Percentiles rank a stretch among this genome's conserved stretches.
Evolutionary conservation across 2,113 vertebrate species (phyloP).

Genomic region (Phainopepla nitens): DNA sequence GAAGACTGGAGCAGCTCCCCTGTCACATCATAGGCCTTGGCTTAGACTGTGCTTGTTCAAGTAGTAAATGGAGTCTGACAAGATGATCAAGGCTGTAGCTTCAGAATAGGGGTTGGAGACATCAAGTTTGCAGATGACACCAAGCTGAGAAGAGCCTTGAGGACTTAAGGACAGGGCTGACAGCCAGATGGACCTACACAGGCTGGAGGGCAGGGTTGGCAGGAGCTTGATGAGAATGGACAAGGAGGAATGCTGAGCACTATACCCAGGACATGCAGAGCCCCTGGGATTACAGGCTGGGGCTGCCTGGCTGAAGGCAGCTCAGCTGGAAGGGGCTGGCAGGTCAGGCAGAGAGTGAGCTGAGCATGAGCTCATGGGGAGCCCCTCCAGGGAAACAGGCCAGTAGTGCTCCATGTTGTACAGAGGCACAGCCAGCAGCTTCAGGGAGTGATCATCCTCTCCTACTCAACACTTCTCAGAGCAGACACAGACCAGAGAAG

Average conservation of each 20-base stretch:
- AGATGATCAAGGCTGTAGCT: neutral
- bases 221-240: neutral
- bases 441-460: neutral
- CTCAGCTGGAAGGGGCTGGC: neutral
- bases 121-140: neutral
- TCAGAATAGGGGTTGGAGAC: neutral
- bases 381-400: neutral
- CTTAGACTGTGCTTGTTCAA: neutral
- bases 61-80: neutral
- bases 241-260: neutral
- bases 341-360: neutral
- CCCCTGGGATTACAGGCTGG: neutral
- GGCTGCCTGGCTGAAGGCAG: neutral
- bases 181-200: neutral
- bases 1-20: neutral
- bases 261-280: too few species aligned
- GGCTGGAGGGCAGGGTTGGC: neutral
- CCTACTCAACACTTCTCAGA: neutral
- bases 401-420: rapidly evolving
- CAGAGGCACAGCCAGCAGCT: neutral
- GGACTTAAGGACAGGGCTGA: neutral
- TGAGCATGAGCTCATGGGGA: neutral
- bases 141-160: neutral
- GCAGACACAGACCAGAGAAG: neutral
- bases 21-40: neutral